A percentile compares a stretch with the other conserved stretches of the same genome.
Conservation (phyloP, 2,888 invertebrate genomes). For the Graphium colonna region DNA sequence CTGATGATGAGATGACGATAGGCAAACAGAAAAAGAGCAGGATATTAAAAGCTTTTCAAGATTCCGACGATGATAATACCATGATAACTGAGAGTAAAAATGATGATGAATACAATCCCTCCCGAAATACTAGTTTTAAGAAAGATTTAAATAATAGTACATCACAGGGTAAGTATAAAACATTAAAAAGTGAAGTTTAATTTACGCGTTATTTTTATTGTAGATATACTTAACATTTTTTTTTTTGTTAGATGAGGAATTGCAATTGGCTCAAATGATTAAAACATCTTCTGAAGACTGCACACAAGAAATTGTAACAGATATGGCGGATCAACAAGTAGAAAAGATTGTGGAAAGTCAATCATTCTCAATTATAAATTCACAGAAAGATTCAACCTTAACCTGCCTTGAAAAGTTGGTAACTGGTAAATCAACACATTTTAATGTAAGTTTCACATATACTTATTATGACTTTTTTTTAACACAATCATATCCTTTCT, state of each 20-base stretch:
- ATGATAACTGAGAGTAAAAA: constrained; percentile 1
- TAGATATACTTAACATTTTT: too few relatives aligned
- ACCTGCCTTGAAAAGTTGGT: constrained; percentile 35
- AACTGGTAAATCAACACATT: constrained; percentile 43
- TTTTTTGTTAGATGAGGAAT: constrained; percentile 26
- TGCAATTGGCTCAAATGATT: constrained; percentile 26
- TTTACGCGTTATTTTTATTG: too few relatives aligned
- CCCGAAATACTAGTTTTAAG: constrained; percentile 17
- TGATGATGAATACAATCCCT: neutral
- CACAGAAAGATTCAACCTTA: constrained; percentile 27
- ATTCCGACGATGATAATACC: constrained; percentile 57
- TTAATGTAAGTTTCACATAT: constrained; percentile 27
- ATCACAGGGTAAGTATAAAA: constrained; percentile 62
- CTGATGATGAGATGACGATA: constrained; percentile 46
- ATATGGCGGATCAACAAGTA: constrained; percentile 2
- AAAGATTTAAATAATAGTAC: constrained; percentile 33
- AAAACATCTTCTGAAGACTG: constrained; percentile 24
- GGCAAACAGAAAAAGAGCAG: constrained; percentile 55
- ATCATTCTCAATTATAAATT: constrained; percentile 54
- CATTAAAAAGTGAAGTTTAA: too few relatives aligned
- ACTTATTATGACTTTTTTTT: too few relatives aligned
- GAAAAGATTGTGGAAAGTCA: constrained; percentile 42
- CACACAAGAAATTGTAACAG: constrained; percentile 14
- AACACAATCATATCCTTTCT: too few relatives aligned
- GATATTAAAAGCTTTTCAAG: constrained; percentile 72